Percentiles rank a stretch among this genome's conserved stretches.
Conservation (phyloP, 2,113 vertebrate genomes). For the Xerus inauris region DNA sequence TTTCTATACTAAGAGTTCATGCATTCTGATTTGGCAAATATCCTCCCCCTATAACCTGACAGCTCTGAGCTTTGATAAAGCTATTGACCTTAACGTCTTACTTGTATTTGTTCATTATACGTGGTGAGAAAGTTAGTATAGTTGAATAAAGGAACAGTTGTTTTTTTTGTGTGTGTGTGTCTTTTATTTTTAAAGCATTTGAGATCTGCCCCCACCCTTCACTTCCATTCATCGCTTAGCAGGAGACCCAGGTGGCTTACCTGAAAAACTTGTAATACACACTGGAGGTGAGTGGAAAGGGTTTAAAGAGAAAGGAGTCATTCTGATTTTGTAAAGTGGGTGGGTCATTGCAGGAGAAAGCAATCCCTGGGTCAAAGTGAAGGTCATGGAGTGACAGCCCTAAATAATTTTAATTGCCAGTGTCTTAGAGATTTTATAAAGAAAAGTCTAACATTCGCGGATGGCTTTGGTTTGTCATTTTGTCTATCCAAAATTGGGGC, state of each 20-base stretch:
- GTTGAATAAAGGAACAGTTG: not conserved
- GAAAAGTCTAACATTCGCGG: not conserved
- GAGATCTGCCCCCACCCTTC: not conserved
- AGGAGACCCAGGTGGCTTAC: slow-evolving; percentile 37
- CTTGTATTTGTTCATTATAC: slow-evolving; percentile 60
- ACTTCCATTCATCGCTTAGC: slow-evolving; percentile 37
- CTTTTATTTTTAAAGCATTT: not conserved
- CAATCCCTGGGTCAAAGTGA: slow-evolving; percentile 16
- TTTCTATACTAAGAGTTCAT: slow-evolving; percentile 83
- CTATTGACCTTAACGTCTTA: slow-evolving; percentile 56
- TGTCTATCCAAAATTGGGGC: not conserved
- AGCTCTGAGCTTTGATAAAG: slow-evolving; percentile 65
- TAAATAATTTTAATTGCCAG: not conserved
- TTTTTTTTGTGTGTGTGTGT: not conserved
- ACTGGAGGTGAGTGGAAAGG: not conserved
- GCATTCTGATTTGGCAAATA: slow-evolving; percentile 82
- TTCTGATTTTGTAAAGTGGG: not conserved
- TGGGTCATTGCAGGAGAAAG: slow-evolving; percentile 24
- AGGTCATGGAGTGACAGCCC: not conserved
- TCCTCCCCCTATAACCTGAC: slow-evolving; percentile 44
- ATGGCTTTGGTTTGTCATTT: not conserved
- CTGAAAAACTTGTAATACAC: slow-evolving; percentile 54
- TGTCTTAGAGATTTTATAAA: slow-evolving; percentile 22
- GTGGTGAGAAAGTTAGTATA: slow-evolving; percentile 36
- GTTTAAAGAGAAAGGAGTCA: slow-evolving; percentile 20